Base-by-base conservation (phyloP, 2,113 vertebrate species). In the Apeltes quadracus region DNA sequence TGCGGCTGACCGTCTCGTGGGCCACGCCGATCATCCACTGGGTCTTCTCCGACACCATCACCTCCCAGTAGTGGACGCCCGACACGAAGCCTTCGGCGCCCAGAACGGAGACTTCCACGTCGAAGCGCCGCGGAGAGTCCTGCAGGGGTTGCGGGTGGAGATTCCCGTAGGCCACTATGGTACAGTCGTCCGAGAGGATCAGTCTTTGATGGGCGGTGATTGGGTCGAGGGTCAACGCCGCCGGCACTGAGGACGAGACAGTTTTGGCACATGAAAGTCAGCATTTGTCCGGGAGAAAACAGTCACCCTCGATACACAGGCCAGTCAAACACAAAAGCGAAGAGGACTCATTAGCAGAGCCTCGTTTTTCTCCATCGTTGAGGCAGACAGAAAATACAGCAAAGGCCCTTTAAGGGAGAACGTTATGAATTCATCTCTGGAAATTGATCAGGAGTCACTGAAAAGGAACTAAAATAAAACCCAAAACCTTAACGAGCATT, bases 1-100 rank as follows among this genome's bases (percentile, higher is more conserved):
- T 98, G 84, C 97, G 95, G 77, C 93, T 97, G 1, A 98, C 97
- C 0, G 95, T 95, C 89, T 99, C 98, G 0, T 94, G 95, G 0
- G 97, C 97, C 91, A 99, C 91, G 13, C 98, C 98, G 0, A 99
- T 98, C 96, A 99, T 97, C 98, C 98, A 99, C 91, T 99, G 97
- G 34, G 98, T 99, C 87, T 99, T 99, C 91, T 99, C 98, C 0
- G 96, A 97, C 72, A 99, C 98, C 92, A 98, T 96, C 88, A 98
- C 98, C 83, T 99, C 98, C 98, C 98, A 99, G 92, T 99, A 99
- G 76, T 99, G 97, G 29, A 98, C 95, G 0, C 98, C 98, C 0
- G 94, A 79, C 0, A 87, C 89, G 0, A 99, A 96, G 53, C 96
- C 96, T 88, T 98, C 94, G 0, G 95, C 88, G 0, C 98, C 98